phyloP scores from a whole-genome alignment of 2,797 vertebrate species.

The Pogonophryne albipinna region DNA sequence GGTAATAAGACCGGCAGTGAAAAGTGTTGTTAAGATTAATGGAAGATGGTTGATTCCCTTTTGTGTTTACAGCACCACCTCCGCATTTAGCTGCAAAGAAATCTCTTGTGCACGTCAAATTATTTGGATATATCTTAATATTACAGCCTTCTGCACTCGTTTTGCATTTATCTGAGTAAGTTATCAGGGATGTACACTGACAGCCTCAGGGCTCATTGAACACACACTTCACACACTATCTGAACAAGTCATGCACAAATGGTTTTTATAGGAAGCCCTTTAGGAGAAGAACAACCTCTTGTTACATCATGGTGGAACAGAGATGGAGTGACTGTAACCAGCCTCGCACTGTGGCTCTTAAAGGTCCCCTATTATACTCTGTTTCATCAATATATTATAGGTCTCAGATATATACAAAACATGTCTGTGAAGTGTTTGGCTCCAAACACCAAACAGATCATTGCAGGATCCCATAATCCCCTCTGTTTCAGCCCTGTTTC shows the following conservation, averaged over 20 bases:
- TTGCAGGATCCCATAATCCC: too few relatives aligned
- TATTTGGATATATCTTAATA: neutral
- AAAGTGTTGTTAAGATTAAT: neutral
- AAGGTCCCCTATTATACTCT: too few relatives aligned
- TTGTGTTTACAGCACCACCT: neutral
- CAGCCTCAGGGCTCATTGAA: neutral
- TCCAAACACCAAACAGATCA: too few relatives aligned
- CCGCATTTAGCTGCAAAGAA: neutral
- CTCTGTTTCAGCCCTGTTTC: too few relatives aligned
- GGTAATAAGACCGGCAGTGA: neutral
- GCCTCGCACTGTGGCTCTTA: neutral
- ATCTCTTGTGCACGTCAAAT: neutral
- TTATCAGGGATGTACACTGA: neutral
- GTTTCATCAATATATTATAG: too few relatives aligned
- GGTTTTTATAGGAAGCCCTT: neutral
- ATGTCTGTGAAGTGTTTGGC: too few relatives aligned
- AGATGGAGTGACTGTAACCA: neutral
- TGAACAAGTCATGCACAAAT: neutral
- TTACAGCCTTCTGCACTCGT: neutral
- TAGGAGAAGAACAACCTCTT: neutral
- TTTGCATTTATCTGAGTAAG: neutral
- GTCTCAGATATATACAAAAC: too few relatives aligned
- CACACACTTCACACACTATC: neutral
- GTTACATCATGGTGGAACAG: neutral
- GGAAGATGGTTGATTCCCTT: constrained; percentile 10